A percentile compares a stretch with the other conserved stretches of the same genome.
phyloP scores from a whole-genome alignment of 2,113 vertebrate species.

The Austrofundulus limnaeus region DNA sequence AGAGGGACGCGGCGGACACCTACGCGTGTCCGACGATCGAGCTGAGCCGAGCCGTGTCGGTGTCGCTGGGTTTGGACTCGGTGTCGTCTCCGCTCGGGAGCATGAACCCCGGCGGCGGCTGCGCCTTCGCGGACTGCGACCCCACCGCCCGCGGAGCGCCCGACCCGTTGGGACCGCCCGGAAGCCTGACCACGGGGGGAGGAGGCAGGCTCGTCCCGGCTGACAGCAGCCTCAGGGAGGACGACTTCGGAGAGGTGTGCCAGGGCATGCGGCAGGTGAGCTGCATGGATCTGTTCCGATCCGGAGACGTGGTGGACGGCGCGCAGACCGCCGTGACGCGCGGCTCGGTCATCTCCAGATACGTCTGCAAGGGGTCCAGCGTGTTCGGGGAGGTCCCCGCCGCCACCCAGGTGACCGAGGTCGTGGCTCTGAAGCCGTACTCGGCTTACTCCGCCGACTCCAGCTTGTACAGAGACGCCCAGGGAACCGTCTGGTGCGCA shows the following conservation, averaged over 20 bases:
- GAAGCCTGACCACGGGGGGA: constrained; percentile 13
- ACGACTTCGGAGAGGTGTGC: constrained; percentile 52
- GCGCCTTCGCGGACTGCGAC: constrained; percentile 57
- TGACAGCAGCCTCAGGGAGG: not conserved
- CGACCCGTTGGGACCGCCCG: constrained; percentile 19
- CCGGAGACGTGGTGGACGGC: constrained; percentile 35
- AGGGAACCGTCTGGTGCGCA: constrained; percentile 44
- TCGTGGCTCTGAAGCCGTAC: constrained; percentile 24
- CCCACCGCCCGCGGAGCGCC: constrained; percentile 1
- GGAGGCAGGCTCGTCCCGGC: not conserved
- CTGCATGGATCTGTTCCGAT: constrained; percentile 65
- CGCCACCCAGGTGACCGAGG: constrained; percentile 34
- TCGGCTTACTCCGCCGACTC: constrained; percentile 20
- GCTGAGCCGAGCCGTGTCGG: constrained; percentile 86
- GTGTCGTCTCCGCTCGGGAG: constrained; percentile 66
- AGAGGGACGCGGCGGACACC: constrained; percentile 44
- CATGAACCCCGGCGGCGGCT: constrained; percentile 50
- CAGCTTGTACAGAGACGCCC: constrained; percentile 23
- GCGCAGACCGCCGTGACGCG: constrained; percentile 36
- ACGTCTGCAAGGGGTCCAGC: constrained; percentile 52
- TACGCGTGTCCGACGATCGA: constrained; percentile 80
- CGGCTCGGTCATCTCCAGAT: constrained; percentile 45
- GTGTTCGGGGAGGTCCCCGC: constrained; percentile 38
- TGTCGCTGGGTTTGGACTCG: constrained; percentile 85
- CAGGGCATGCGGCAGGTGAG: constrained; percentile 51